A percentile compares a stretch with the other conserved stretches of the same genome.
These are phyloP conservation scores for Aphrophora alni DNA, from an alignment of 2,888 invertebrate species.

Conservation along the genomic window DNA sequence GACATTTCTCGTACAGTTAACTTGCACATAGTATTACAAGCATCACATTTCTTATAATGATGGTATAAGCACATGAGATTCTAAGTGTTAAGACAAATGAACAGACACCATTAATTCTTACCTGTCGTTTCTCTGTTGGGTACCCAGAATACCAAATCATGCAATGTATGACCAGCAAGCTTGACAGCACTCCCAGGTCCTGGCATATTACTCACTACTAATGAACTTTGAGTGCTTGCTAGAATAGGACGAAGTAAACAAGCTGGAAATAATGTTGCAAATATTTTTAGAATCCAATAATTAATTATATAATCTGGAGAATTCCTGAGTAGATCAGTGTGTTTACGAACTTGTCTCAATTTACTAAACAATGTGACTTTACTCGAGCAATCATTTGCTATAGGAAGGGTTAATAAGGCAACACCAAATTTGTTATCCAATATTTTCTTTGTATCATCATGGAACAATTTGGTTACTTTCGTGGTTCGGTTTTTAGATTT, in stretches of 20 bases:
- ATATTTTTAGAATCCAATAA: slow-evolving; percentile 60
- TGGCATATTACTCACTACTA: slow-evolving; percentile 63
- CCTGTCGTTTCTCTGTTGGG: slow-evolving; percentile 63
- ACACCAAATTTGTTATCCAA: slow-evolving; percentile 62
- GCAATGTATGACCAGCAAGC: slow-evolving; percentile 58
- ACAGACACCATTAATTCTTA: too few species aligned
- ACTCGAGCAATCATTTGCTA: slow-evolving; percentile 51
- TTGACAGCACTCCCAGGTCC: slow-evolving; percentile 59
- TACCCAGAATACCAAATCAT: slow-evolving; percentile 62
- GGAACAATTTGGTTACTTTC: slow-evolving; percentile 28
- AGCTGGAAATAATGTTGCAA: slow-evolving; percentile 59
- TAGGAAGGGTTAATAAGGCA: slow-evolving; percentile 60
- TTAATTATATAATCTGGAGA: slow-evolving; percentile 61
- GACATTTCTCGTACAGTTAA: too few species aligned
- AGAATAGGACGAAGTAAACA: slow-evolving; percentile 57
- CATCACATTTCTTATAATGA: too few species aligned
- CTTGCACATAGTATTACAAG: too few species aligned
- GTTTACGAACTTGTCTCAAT: slow-evolving; percentile 38
- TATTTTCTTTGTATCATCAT: slow-evolving; percentile 31
- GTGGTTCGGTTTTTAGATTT: slow-evolving; percentile 24
- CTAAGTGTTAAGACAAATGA: too few species aligned
- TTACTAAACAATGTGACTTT: slow-evolving; percentile 35
- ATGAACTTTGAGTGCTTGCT: slow-evolving; percentile 59
- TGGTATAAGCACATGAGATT: too few species aligned
- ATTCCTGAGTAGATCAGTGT: slow-evolving; percentile 56